A percentile compares a stretch with the other conserved stretches of the same genome.
phyloP scores from a whole-genome alignment of 2,113 vertebrate genomes.

The Triplophysa siluroides region DNA sequence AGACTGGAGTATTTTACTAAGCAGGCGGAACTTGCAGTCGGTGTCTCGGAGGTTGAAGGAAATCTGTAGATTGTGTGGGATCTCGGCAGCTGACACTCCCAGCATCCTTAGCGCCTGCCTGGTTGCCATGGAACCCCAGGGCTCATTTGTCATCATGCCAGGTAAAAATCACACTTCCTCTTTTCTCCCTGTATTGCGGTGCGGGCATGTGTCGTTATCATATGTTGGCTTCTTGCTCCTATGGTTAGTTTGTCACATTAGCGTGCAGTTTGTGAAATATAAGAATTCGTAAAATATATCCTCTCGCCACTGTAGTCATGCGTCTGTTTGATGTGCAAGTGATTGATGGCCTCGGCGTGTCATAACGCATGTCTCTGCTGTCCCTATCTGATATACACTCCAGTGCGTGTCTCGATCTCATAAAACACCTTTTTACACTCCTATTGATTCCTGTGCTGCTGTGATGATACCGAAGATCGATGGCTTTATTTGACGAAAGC shows the following conservation, averaged over 20 bases:
- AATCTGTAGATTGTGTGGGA: conserved; percentile 96
- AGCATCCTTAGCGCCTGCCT: conserved; percentile 95
- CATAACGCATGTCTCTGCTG: conserved; percentile 56
- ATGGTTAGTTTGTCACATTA: not conserved
- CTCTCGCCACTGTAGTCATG: not conserved
- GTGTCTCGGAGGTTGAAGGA: conserved; percentile 93
- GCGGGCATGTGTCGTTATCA: not conserved
- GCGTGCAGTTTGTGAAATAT: not conserved
- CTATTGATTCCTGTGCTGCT: conserved; percentile 61
- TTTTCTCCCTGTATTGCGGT: conserved; percentile 9
- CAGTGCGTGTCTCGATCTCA: conserved; percentile 56
- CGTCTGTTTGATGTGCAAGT: conserved; percentile 8
- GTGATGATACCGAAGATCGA: conserved; percentile 68
- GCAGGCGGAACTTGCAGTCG: conserved; percentile 92
- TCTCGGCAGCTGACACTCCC: conserved; percentile 93
- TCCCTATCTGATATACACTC: conserved; percentile 67
- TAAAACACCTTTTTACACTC: conserved; percentile 64
- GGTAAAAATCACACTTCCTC: conserved; percentile 69
- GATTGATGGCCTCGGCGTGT: conserved; percentile 63
- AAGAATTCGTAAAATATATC: not conserved
- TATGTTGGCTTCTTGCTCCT: not conserved
- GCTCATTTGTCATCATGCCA: conserved; percentile 97
- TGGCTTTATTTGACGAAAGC: conserved; percentile 68
- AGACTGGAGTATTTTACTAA: conserved; percentile 97
- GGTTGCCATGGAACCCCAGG: conserved; percentile 95